Evolutionary conservation across 2,888 invertebrate species (phyloP), one percentile per base, ranked within the genome.

Genomic region (Ectemnius cavifrons): DNA sequence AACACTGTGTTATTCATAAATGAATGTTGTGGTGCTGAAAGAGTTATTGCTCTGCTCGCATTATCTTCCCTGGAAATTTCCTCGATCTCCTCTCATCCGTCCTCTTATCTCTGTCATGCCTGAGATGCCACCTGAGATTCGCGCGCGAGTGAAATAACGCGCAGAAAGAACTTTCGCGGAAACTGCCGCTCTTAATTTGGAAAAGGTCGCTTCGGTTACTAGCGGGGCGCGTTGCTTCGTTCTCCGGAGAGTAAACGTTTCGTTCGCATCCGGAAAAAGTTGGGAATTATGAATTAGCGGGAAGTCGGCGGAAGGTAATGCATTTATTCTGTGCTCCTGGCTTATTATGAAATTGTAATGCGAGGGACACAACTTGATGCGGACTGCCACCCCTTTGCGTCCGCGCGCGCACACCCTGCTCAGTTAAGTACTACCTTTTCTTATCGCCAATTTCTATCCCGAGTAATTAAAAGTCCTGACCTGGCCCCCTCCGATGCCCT

Each of bases 121-220:
- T 37, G 37, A 37, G 11, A 37, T 37, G 37, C 37, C 37, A 37
- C 37, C 37, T 37, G 37, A 37, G 37, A 37, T 37, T 37, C 37
- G 37, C 77, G 76, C 81, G 74, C 79, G 79, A 81, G 77, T 79
- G 79, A 81, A 81, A 81, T 76, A 76, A 72, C 37, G 37, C 37
- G 37, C 37, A 75, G 79, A 74, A 79, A 83, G 83, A 83, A 83
- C 81, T 83, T 83, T 72, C 58, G 73, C 74, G 63, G 72, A 74
- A 82, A 78, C 83, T 83, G 82, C 77, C 83, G 78, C 81, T 81
- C 79, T 83, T 83, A 83, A 83, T 83, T 83, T 83, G 78, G 73
- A 67, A 37, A 79, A 71, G 83, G 81, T 82, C 81, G 81, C 81
- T 23, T 81, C 74, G 72, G 66, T 73, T 14, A 16, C 37, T 37